phyloP scores from a whole-genome alignment of 1,140 invertebrate genomes.

The Pollicipes pollicipes region DNA sequence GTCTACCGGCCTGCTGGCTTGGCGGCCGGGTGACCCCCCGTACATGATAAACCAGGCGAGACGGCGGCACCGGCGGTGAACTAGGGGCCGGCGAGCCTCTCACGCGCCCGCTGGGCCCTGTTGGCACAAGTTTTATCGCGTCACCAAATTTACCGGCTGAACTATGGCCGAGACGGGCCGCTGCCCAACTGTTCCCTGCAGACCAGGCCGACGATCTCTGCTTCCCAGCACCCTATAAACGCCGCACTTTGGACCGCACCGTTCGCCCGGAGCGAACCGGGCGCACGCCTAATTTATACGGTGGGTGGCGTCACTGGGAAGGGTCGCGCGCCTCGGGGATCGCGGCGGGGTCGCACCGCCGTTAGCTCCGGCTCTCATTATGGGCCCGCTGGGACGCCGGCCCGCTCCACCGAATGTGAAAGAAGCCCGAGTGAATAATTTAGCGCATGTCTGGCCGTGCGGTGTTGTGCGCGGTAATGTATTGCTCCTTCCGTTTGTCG shows the following conservation, averaged over 20 bases:
- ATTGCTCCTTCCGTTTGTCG: not conserved
- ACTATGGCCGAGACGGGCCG: not conserved
- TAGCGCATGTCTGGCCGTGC: not conserved
- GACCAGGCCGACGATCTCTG: not conserved
- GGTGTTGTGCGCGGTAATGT: not conserved
- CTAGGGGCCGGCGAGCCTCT: not conserved
- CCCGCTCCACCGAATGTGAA: not conserved
- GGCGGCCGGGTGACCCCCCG: too few species aligned
- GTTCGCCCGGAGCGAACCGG: too few species aligned
- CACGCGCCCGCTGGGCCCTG: not conserved
- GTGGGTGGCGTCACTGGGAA: not conserved
- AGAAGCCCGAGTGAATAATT: not conserved
- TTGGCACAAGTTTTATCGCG: not conserved
- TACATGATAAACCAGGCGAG: not conserved
- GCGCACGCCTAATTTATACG: not conserved
- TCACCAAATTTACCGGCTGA: not conserved
- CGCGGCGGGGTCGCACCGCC: not conserved
- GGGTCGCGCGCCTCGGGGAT: not conserved
- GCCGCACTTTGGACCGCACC: too few species aligned
- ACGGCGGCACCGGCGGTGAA: not conserved
- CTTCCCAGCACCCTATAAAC: not conserved
- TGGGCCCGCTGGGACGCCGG: not conserved
- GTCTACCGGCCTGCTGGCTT: not conserved
- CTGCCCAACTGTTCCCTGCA: not conserved
- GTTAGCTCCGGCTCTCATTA: not conserved